Evolutionary conservation across 2,797 vertebrate genomes (phyloP).

Genomic region (Cossypha dichroa): DNA sequence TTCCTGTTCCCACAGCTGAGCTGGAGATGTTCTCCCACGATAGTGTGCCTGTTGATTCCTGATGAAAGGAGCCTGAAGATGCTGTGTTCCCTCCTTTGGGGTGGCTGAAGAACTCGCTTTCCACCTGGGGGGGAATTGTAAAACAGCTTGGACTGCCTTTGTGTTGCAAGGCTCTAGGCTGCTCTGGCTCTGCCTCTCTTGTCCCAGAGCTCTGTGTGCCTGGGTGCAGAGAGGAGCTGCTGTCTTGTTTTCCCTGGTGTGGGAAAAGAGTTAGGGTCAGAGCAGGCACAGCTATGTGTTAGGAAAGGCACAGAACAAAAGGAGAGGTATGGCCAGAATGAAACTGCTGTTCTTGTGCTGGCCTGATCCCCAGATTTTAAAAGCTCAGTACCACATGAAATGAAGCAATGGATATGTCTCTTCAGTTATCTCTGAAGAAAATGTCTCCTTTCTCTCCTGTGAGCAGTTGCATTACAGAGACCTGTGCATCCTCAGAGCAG

Average conservation of each 20-base stretch:
- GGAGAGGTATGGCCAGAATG: neutral
- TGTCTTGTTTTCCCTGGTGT: neutral
- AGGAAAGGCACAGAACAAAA: neutral
- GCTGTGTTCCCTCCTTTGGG: neutral
- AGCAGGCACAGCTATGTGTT: accelerated
- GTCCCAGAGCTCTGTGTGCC: neutral
- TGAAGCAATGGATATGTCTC: neutral
- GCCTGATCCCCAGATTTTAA: neutral
- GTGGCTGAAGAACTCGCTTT: neutral
- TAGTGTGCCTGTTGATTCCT: neutral
- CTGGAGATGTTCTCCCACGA: neutral
- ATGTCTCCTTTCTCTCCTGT: neutral
- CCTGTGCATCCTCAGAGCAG: neutral
- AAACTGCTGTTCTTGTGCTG: neutral
- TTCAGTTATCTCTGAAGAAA: neutral
- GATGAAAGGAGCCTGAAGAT: neutral
- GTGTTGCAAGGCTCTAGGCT: neutral
- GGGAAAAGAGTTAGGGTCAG: neutral
- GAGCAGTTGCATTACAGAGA: neutral
- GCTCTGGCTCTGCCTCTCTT: neutral
- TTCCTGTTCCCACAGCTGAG: slow-evolving; percentile 4
- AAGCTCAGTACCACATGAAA: neutral
- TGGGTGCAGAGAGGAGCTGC: neutral
- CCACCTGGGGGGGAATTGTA: neutral
- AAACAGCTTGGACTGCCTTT: neutral